These are phyloP conservation scores for Torymus tubicola DNA, from an alignment of 2,888 invertebrate species.

Conservation along the genomic window DNA sequence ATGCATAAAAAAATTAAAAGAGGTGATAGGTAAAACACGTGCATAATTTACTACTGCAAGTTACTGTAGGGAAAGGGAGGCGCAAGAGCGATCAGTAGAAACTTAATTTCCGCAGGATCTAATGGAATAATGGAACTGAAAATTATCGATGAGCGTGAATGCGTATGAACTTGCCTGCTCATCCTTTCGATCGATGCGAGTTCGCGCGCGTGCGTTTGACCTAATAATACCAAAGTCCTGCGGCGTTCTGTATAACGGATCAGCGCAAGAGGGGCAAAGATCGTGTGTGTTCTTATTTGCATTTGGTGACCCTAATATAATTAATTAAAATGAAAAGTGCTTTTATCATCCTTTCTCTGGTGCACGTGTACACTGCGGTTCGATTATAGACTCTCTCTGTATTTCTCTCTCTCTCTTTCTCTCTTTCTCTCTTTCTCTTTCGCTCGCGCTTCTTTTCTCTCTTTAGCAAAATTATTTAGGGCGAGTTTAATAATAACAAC, in stretches of 20 bases:
- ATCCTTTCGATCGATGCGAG: slow-evolving; percentile 4
- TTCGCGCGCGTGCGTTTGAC: slow-evolving; percentile 5
- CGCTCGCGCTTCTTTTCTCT: too few species aligned
- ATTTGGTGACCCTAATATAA: background rate
- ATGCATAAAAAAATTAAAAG: too few species aligned
- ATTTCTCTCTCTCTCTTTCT: background rate
- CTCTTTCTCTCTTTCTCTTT: too few species aligned
- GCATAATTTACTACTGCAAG: slow-evolving; percentile 12
- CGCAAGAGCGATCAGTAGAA: slow-evolving; percentile 11
- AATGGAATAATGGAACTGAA: slow-evolving; percentile 54
- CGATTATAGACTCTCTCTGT: background rate
- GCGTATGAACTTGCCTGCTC: too few species aligned
- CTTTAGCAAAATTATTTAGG: too few species aligned
- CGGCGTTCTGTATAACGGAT: background rate
- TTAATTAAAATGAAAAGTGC: slow-evolving; percentile 29
- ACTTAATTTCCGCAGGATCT: slow-evolving; percentile 53
- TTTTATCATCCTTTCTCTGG: background rate
- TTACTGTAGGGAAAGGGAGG: too few species aligned
- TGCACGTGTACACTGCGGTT: background rate
- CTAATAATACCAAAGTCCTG: slow-evolving; percentile 13
- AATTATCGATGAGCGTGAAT: slow-evolving; percentile 44
- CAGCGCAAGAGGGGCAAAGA: background rate
- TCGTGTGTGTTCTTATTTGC: slow-evolving; percentile 26
- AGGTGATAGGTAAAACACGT: background rate
- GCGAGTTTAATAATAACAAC: too few species aligned